Percentiles rank a stretch among this genome's conserved stretches.
Conservation (phyloP, 2,113 vertebrate genomes). For the Pristiophorus japonicus region DNA sequence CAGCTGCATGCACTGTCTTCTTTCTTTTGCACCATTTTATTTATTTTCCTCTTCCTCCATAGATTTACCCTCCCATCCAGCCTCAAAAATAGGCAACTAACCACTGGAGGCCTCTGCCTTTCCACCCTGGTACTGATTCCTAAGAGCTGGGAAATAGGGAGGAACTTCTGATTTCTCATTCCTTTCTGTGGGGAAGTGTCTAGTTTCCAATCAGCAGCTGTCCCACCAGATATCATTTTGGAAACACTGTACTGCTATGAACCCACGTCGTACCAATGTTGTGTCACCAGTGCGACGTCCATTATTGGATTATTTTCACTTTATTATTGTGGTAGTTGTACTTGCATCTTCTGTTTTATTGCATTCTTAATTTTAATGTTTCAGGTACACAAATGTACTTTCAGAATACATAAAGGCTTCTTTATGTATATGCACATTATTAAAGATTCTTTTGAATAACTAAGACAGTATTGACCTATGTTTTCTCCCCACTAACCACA, state of each 20-base stretch:
- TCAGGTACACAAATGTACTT: background rate
- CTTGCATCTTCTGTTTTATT: background rate
- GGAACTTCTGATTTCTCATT: background rate
- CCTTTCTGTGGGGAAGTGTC: background rate
- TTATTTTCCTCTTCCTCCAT: background rate
- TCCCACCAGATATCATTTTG: background rate
- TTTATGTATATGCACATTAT: background rate
- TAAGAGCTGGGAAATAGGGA: background rate
- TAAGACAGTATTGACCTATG: background rate
- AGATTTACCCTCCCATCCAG: too few relatives aligned
- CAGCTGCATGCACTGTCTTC: background rate
- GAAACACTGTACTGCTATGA: background rate
- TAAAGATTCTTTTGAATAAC: background rate
- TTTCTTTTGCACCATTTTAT: background rate
- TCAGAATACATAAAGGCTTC: background rate
- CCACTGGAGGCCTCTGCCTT: background rate
- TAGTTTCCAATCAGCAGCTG: background rate
- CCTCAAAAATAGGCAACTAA: background rate
- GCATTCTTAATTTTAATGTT: background rate
- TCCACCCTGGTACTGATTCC: background rate
- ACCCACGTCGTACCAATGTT: background rate
- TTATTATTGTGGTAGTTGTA: background rate
- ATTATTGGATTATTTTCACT: background rate
- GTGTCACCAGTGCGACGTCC: background rate
- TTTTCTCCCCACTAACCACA: background rate